phyloP scores from a whole-genome alignment of 2,888 invertebrate genomes.

The Brachylomia viminalis region DNA sequence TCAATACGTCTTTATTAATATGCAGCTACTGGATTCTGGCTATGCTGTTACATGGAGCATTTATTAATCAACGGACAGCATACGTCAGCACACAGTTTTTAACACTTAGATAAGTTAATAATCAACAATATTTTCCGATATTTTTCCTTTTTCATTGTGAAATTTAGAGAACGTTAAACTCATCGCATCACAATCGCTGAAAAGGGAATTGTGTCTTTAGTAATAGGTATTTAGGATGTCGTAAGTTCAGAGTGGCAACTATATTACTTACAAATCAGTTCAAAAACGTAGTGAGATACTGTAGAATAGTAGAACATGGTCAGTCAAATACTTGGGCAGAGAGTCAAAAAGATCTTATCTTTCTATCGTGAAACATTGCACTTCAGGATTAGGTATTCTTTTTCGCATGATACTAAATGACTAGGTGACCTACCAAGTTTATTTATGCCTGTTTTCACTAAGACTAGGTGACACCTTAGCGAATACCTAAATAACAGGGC shows the following conservation, averaged over 20 bases:
- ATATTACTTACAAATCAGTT: background rate
- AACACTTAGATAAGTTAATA: background rate
- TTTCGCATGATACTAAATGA: background rate
- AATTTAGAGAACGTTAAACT: too few species aligned
- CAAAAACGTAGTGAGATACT: background rate
- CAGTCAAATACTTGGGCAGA: background rate
- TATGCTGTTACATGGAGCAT: background rate
- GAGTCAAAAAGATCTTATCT: background rate
- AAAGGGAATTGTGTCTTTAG: too few species aligned
- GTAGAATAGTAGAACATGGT: background rate
- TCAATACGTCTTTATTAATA: slow-evolving; percentile 11
- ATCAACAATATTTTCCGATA: background rate
- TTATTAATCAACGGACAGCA: background rate
- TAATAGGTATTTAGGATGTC: background rate
- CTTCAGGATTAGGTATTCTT: background rate
- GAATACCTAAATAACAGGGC: background rate
- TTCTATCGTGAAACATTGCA: background rate
- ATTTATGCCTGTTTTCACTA: background rate
- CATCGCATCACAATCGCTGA: rapidly evolving
- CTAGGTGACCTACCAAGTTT: background rate
- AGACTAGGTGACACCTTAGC: background rate
- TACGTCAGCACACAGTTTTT: background rate
- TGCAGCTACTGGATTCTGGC: background rate
- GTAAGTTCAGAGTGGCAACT: background rate
- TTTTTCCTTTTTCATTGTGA: background rate